Evolutionary conservation across 1,140 invertebrate species (phyloP), one percentile per base, ranked within the genome.

Genomic region (Tetragnatha versicolor): DNA sequence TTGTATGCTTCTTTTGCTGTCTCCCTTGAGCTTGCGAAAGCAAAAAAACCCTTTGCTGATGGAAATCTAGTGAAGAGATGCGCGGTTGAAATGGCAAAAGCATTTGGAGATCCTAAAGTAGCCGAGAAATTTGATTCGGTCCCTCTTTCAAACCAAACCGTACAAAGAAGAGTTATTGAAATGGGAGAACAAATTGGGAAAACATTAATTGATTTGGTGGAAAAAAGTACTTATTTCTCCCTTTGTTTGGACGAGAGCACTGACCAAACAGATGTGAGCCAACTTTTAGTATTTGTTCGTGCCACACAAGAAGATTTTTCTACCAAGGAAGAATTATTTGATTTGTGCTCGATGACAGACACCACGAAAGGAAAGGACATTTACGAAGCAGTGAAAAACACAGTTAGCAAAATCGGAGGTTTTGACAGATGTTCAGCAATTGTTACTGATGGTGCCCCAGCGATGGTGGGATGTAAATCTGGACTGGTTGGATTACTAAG

Each of bases 361-460:
- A 17, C 17, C 17, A 42, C 39, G 17, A 42, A 42, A 42, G 39
- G 39, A 17, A 42, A 17, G 17, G 39, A 42, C 39, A 42, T 42
- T 17, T n/a, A n/a, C n/a, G n/a, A n/a, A n/a, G n/a, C n/a, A n/a
- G n/a, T n/a, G n/a, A n/a, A n/a, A n/a, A n/a, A n/a, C 42, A n/a
- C 9, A n/a, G n/a, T n/a, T n/a, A n/a, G n/a, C n/a, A n/a, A n/a
- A n/a, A n/a, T n/a, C n/a, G n/a, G n/a, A 53, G 51, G 51, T 53
- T 20, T 53, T 35, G 33, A 31, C 25, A 61, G 33, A 35, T 61
- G 58, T 61, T 61, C 3, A 31, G 58, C 58, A 61, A 35, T 31
- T 31, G 58, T 61, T 14, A 61, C 58, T 12, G 58, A 3, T 35
- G 58, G 58, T 61, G 58, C 31, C 25, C 58, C 29, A 31, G 58